Conservation (phyloP, 2,113 vertebrate species). For the Lophura nycthemera region DNA sequence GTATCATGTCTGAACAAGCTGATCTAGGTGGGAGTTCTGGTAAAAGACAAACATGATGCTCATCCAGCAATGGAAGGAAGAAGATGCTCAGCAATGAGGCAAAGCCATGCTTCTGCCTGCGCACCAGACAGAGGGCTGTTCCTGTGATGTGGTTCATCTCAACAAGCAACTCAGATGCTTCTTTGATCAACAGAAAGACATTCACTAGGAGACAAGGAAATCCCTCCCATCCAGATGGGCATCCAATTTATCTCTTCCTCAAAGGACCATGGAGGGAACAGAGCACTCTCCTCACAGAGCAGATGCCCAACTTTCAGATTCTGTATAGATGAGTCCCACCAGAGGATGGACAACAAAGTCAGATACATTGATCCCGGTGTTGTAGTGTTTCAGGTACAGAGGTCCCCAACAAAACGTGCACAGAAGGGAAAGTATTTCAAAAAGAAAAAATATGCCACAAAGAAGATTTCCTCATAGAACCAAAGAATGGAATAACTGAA, state of each 20-base stretch:
- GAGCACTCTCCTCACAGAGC: accelerated
- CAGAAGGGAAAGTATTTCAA: not conserved
- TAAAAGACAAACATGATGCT: not conserved
- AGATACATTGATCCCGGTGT: not conserved
- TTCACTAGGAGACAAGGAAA: not conserved
- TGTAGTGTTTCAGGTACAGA: not conserved
- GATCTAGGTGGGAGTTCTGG: not conserved
- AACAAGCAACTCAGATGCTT: not conserved
- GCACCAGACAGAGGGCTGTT: not conserved
- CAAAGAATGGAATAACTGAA: not conserved
- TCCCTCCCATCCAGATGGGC: not conserved
- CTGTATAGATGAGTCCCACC: not conserved
- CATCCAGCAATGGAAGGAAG: not conserved
- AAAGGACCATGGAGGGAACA: not conserved
- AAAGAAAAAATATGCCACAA: not conserved
- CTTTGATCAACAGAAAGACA: not conserved
- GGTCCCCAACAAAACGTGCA: not conserved
- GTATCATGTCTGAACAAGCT: not conserved
- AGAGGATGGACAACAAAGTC: not conserved
- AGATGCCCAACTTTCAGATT: not conserved
- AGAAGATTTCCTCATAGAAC: not conserved
- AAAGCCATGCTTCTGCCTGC: not conserved
- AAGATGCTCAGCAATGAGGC: not conserved
- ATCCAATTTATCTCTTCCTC: not conserved
- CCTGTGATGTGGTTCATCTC: not conserved